Conservation (phyloP, 2,888 invertebrate species). For the Phortica okadai region DNA sequence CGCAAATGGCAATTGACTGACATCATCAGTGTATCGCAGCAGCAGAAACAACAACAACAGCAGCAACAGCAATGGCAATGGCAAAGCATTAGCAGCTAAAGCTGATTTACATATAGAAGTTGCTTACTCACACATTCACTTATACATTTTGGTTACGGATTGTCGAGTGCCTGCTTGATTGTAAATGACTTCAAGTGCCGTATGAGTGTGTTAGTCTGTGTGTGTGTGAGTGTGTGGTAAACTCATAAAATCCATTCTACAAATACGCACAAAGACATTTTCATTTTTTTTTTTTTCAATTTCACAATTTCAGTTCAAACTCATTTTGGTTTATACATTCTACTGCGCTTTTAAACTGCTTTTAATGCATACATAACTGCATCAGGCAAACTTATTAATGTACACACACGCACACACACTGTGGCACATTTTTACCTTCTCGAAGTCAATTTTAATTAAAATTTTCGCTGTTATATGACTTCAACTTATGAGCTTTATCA, state of each 20-base stretch:
- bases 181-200: neutral
- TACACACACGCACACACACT: neutral
- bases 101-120: slow-evolving; percentile 35
- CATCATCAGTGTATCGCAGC: slow-evolving; percentile 46
- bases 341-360: neutral
- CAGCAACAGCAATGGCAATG: neutral
- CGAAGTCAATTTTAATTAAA: neutral
- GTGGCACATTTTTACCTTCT: neutral
- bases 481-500: neutral
- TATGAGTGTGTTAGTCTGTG: neutral
- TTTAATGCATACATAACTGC: too few species aligned
- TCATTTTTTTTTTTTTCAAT: neutral
- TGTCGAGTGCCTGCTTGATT: slow-evolving; percentile 14
- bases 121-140: neutral
- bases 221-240: neutral
- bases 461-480: neutral
- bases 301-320: neutral
- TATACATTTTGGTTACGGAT: slow-evolving; percentile 32
- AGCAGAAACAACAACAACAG: slow-evolving; percentile 32
- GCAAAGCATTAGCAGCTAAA: neutral
- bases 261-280: slow-evolving; percentile 3
- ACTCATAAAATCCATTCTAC: slow-evolving; percentile 13
- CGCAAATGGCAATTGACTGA: slow-evolving; percentile 59
- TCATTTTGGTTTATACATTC: neutral
- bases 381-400: neutral